A percentile compares a stretch with the other conserved stretches of the same genome.
Conservation (phyloP, 1,140 invertebrate genomes). For the Drosophila watanabei region DNA sequence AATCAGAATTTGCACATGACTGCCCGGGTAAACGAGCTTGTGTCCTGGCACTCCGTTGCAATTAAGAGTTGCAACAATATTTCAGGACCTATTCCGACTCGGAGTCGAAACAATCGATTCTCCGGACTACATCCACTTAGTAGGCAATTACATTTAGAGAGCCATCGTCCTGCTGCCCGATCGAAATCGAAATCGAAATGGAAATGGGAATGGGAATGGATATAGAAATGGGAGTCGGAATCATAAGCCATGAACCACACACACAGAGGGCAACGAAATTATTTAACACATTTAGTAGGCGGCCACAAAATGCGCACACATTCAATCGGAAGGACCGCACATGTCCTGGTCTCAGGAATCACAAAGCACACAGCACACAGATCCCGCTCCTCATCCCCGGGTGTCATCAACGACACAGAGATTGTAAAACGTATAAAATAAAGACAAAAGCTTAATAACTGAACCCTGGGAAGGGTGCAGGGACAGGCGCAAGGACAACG, state of each 20-base stretch:
- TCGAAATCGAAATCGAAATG: slow-evolving; percentile 8
- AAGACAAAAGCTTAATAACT: slow-evolving; percentile 72
- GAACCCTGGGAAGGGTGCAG: not conserved
- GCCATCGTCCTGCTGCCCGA: slow-evolving; percentile 1
- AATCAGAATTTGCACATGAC: slow-evolving; percentile 54
- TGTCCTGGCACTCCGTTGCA: slow-evolving; percentile 25
- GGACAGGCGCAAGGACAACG: not conserved
- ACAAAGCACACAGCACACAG: not conserved
- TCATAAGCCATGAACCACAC: slow-evolving; percentile 44
- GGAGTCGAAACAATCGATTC: slow-evolving; percentile 30
- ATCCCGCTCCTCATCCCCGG: slow-evolving; percentile 10
- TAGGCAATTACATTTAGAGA: slow-evolving; percentile 52
- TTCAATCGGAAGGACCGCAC: slow-evolving; percentile 48
- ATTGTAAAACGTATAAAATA: slow-evolving; percentile 73
- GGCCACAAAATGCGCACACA: slow-evolving; percentile 57
- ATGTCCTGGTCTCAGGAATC: slow-evolving; percentile 18
- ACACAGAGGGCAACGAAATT: slow-evolving; percentile 22
- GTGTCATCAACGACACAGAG: slow-evolving; percentile 50
- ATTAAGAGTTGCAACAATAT: slow-evolving; percentile 52
- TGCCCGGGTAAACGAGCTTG: slow-evolving; percentile 25
- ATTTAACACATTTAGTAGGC: slow-evolving; percentile 43
- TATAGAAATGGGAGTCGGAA: not conserved
- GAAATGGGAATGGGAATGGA: not conserved
- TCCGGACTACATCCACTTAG: slow-evolving; percentile 41
- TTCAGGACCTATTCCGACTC: slow-evolving; percentile 24